Evolutionary conservation across 1,140 invertebrate species (phyloP).

Genomic region (Scaptomyza graminum): DNA sequence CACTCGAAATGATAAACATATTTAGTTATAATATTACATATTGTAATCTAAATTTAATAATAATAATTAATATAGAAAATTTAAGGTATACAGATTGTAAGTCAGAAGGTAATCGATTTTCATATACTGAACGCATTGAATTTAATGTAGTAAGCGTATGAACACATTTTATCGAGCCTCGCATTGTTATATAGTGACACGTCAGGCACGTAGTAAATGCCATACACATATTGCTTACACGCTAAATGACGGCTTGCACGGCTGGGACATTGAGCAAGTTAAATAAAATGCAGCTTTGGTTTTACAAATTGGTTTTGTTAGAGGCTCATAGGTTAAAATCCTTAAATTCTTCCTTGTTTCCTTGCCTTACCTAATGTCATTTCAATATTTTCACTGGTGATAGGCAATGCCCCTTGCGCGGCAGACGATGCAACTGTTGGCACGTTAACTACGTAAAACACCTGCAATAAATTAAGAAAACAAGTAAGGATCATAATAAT

Average conservation of each 20-base stretch:
- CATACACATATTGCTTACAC: neutral
- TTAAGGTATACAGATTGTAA: too few species aligned
- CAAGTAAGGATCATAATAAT: too few species aligned
- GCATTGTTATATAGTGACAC: conserved; percentile 61
- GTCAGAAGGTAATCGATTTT: too few species aligned
- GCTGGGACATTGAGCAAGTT: too few species aligned
- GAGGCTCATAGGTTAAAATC: neutral
- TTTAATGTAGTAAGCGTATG: too few species aligned
- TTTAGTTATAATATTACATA: too few species aligned
- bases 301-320: neutral
- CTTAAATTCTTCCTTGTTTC: neutral
- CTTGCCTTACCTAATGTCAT: conserved; percentile 89
- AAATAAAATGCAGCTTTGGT: conserved; percentile 18
- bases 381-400: conserved; percentile 91
- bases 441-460: conserved; percentile 55
- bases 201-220: too few species aligned
- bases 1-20: too few species aligned
- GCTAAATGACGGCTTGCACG: too few species aligned
- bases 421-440: conserved; percentile 85
- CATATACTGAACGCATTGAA: too few species aligned
- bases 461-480: conserved; percentile 37
- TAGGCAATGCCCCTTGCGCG: conserved; percentile 89
- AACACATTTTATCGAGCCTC: conserved; percentile 22
- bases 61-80: too few species aligned
- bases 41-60: too few species aligned